Evolutionary conservation across 53 echinoderm and acorn worm species (phyloP).

Genomic region (Hippasteria phrygiana): DNA sequence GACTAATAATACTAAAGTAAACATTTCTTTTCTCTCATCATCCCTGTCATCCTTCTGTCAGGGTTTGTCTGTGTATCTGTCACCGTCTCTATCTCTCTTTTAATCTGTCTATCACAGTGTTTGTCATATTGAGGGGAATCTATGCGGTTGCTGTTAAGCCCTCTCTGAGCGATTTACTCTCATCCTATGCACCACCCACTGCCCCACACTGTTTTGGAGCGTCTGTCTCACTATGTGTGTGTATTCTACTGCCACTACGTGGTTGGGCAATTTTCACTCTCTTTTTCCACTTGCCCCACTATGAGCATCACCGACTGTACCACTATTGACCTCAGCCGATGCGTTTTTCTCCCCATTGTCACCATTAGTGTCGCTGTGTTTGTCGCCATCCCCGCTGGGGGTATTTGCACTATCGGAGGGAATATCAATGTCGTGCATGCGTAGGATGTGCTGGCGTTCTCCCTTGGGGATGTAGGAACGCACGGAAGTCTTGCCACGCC

Average conservation of each 20-base stretch:
- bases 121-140: too few relatives aligned
- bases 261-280: too few relatives aligned
- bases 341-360: not conserved
- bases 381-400: not conserved
- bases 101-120: too few relatives aligned
- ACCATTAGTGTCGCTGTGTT: not conserved
- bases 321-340: not conserved
- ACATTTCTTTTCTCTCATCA: too few relatives aligned
- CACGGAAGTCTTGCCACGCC: slow-evolving; percentile 92
- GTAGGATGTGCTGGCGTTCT: slow-evolving; percentile 90
- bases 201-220: not conserved
- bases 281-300: not conserved
- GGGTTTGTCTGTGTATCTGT: too few relatives aligned
- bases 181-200: too few relatives aligned
- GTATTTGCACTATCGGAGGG: not conserved
- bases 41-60: too few relatives aligned
- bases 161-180: too few relatives aligned
- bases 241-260: not conserved
- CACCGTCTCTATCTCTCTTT: too few relatives aligned
- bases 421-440: slow-evolving; percentile 74
- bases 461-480: slow-evolving; percentile 93
- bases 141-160: too few relatives aligned
- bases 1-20: too few relatives aligned
- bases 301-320: not conserved
- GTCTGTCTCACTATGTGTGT: not conserved